Evolutionary conservation across 2,888 invertebrate genomes (phyloP).

Genomic region (Hydrotaea diabolus): DNA sequence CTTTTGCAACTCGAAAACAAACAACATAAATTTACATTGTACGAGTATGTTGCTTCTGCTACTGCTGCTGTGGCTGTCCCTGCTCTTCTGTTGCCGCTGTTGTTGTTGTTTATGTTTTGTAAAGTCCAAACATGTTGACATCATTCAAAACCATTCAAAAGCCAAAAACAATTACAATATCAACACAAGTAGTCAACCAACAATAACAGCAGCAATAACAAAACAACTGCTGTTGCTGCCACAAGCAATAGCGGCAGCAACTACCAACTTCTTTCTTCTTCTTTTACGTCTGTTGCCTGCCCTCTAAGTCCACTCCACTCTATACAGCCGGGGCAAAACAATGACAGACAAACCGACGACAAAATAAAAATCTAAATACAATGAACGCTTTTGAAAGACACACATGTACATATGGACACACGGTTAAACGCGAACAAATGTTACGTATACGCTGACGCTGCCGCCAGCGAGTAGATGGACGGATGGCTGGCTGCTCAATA

Average conservation of each 20-base stretch:
- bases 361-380: conserved; percentile 66
- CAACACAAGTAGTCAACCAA: conserved; percentile 52
- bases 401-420: background rate
- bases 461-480: too few species aligned
- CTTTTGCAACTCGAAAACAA: conserved; percentile 35
- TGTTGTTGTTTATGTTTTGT: conserved; percentile 42
- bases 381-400: conserved; percentile 44
- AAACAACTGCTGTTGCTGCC: conserved; percentile 54
- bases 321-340: conserved; percentile 36
- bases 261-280: background rate
- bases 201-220: conserved; percentile 33
- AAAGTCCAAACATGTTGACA: conserved; percentile 67
- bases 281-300: background rate
- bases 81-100: background rate
- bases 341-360: conserved; percentile 71
- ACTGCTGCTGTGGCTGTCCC: background rate
- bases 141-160: conserved; percentile 70
- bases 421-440: background rate
- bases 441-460: background rate
- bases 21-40: conserved; percentile 67
- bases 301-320: background rate
- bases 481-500: background rate
- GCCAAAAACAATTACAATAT: conserved; percentile 71
- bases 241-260: conserved; percentile 14
- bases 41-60: conserved; percentile 35